Percentiles rank a stretch among this genome's conserved stretches.
Conservation (phyloP, 2,797 vertebrate species). For the Bovichtus diacanthus region DNA sequence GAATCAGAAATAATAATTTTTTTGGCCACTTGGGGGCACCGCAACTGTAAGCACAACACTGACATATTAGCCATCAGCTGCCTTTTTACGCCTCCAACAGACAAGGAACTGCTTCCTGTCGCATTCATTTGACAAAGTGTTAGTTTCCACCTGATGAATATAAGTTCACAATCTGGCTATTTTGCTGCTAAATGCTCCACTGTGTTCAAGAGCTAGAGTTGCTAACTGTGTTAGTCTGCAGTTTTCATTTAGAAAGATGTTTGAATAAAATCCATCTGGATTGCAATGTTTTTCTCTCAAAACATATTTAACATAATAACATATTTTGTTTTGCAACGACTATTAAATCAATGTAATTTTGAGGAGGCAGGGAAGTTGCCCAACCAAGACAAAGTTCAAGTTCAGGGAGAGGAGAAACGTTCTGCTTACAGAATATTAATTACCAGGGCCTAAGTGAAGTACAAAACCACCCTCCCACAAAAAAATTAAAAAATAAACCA, state of each 20-base stretch:
- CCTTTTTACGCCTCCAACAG: too few species aligned
- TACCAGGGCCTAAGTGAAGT: not conserved
- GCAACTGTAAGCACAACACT: not conserved
- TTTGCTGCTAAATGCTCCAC: too few species aligned
- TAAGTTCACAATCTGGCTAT: too few species aligned
- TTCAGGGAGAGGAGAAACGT: not conserved
- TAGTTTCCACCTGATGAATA: not conserved
- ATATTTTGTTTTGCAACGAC: not conserved
- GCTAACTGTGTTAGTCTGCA: too few species aligned
- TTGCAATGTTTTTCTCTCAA: not conserved
- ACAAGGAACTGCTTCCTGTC: not conserved
- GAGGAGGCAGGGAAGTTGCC: not conserved
- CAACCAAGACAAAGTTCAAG: not conserved
- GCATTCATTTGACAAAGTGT: not conserved
- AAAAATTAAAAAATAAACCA: not conserved
- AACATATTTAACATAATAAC: not conserved
- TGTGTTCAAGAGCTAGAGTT: too few species aligned
- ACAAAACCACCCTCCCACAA: constrained; percentile 1
- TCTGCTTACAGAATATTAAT: constrained; percentile 46
- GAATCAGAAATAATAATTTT: not conserved
- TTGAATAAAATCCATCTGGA: not conserved
- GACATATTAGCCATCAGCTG: not conserved
- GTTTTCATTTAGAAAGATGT: too few species aligned
- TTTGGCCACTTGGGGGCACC: not conserved
- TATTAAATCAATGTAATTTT: not conserved